Percentiles rank a stretch among this genome's conserved stretches.
Conservation (phyloP, 2,888 invertebrate species). For the Polydrusus pterygomalis region DNA sequence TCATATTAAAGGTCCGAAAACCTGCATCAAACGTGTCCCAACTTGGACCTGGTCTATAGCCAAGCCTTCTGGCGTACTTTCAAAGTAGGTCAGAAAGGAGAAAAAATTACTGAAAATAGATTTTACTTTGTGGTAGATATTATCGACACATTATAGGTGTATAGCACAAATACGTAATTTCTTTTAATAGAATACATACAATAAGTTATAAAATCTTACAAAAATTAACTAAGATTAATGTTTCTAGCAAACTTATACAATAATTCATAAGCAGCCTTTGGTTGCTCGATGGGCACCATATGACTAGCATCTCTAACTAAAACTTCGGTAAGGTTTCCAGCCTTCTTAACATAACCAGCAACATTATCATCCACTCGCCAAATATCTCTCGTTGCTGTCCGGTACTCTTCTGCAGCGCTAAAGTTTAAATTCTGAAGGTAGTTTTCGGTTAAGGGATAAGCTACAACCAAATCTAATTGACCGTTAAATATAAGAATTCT, state of each 20-base stretch:
- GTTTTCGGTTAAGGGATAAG: constrained; percentile 87
- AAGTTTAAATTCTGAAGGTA: constrained; percentile 84
- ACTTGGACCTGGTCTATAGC: too few relatives aligned
- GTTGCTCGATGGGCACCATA: constrained; percentile 85
- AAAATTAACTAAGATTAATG: background rate
- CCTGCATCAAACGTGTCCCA: too few relatives aligned
- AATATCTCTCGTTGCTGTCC: constrained; percentile 76
- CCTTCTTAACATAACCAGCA: constrained; percentile 83
- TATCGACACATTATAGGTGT: too few relatives aligned
- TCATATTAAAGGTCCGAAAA: too few relatives aligned
- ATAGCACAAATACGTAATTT: too few relatives aligned
- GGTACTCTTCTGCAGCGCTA: constrained; percentile 79
- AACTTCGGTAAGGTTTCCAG: constrained; percentile 80
- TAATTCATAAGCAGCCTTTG: constrained; percentile 82
- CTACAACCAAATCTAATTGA: constrained; percentile 91
- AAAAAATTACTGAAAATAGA: too few relatives aligned
- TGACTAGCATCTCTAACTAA: constrained; percentile 86
- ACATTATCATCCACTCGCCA: constrained; percentile 81
- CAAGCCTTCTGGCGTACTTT: too few relatives aligned
- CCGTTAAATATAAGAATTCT: constrained; percentile 88
- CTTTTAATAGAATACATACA: too few relatives aligned
- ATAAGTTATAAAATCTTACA: too few relatives aligned
- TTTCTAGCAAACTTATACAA: constrained; percentile 68
- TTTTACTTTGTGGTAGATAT: too few relatives aligned
- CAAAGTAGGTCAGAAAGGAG: too few relatives aligned